Conservation (phyloP, 2,113 vertebrate genomes). For the Picathartes gymnocephalus region DNA sequence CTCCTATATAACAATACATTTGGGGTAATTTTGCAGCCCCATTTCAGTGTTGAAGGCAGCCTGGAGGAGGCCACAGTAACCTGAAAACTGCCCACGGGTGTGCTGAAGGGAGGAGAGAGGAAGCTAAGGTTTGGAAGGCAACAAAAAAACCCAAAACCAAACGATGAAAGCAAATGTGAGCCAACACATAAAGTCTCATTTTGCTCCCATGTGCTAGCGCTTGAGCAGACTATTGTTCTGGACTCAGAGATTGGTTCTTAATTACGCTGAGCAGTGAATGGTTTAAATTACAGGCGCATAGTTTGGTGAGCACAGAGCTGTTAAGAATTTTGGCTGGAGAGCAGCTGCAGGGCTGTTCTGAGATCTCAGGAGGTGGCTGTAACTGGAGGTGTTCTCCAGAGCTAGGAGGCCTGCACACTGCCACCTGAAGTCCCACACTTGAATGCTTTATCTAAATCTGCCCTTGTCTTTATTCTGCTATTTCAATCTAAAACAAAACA, state of each 20-base stretch:
- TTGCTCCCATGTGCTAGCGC: slow-evolving; percentile 39
- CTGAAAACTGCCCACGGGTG: neutral
- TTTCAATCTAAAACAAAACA: slow-evolving; percentile 63
- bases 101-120: neutral
- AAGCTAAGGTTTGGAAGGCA: neutral
- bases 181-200: slow-evolving; percentile 48
- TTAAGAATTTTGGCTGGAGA: slow-evolving; percentile 61
- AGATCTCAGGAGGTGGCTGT: slow-evolving; percentile 1
- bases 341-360: slow-evolving; percentile 41
- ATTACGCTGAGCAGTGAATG: slow-evolving; percentile 41
- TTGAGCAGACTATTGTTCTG: slow-evolving; percentile 62
- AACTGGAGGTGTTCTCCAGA: slow-evolving; percentile 31
- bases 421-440: slow-evolving; percentile 29
- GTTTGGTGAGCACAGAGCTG: slow-evolving; percentile 49
- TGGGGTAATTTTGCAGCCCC: neutral
- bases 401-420: neutral
- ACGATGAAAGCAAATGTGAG: neutral
- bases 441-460: slow-evolving; percentile 13
- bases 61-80: neutral
- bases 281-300: slow-evolving; percentile 52
- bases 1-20: accelerated
- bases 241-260: slow-evolving; percentile 50
- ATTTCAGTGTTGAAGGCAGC: neutral
- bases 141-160: neutral
- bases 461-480: slow-evolving; percentile 34